Evolutionary conservation across 1,140 invertebrate genomes (phyloP), one percentile per base, ranked within the genome.

Genomic region (Cataglyphis hispanica): DNA sequence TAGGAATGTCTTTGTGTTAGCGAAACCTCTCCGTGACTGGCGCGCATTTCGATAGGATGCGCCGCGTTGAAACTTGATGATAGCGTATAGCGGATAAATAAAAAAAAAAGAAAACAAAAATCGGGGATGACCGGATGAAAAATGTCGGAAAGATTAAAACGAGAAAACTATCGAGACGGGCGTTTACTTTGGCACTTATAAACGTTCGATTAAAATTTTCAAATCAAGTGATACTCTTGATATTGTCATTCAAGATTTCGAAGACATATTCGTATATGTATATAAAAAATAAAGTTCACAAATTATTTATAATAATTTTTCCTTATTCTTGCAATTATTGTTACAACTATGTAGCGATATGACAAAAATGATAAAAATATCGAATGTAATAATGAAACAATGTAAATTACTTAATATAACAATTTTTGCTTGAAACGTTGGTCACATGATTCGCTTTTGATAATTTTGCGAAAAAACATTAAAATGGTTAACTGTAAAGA

Each of bases 1-100:
- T 66, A 83, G 85, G 87, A 89, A 91, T 91, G 88, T 89, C 89
- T 91, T 90, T 90, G 90, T 87, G 86, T 83, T 61, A 87, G 83
- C 61, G 75, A 88, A 84, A 60, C 80, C 67, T 46, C 46, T 66
- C 27, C 40, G 74, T 85, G 46, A 78, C 46, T 80, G 46, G 64
- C 86, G 75, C 74, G 40, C 43, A 61, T 86, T 72, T 77, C 58
- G 60, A 75, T 61, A 56, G 69, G 37, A 31, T 40, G 80, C 22
- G 34, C 19, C 60, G 72, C 58, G 46, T n/a, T 67, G 84, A 78
- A 78, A 80, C 84, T 61, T 64, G 75, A 80, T 61, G 61, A 85
- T 31, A 63, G 60, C 43, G 40, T 78, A 40, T 43, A 83, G 27
- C 78, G 67, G 53, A 5, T n/a, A 40, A 27, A 46, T n/a, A 46